Conservation (phyloP, 2,113 vertebrate species). For the Pterocles orientalis region DNA sequence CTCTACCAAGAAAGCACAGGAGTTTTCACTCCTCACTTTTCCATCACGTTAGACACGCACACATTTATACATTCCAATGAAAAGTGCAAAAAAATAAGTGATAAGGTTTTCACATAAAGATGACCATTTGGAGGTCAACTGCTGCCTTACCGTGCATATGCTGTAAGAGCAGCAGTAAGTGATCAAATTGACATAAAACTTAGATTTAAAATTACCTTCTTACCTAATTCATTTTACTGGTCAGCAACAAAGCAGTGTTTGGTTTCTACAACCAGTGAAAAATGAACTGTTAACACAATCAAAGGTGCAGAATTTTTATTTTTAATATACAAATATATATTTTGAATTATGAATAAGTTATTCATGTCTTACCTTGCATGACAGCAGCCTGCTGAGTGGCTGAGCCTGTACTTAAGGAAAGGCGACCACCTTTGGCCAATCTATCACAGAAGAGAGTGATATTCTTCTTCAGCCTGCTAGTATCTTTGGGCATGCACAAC, state of each 20-base stretch:
- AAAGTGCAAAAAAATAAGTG: not conserved
- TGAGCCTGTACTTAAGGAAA: conserved; percentile 82
- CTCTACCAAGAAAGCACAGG: not conserved
- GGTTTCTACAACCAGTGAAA: not conserved
- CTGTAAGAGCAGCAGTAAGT: not conserved
- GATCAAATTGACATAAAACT: conserved; percentile 28
- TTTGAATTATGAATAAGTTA: not conserved
- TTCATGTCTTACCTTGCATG: conserved; percentile 80
- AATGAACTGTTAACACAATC: not conserved
- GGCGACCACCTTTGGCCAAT: conserved; percentile 89
- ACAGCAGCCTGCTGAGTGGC: conserved; percentile 73
- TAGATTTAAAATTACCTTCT: conserved; percentile 8
- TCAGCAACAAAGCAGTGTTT: not conserved
- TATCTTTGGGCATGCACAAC: conserved; percentile 87
- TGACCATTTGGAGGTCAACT: not conserved
- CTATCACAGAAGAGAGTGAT: conserved; percentile 92
- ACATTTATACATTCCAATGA: not conserved
- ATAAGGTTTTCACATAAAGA: not conserved
- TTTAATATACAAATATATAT: not conserved
- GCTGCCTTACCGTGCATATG: not conserved
- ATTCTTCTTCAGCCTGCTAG: conserved; percentile 89
- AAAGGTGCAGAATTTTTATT: not conserved
- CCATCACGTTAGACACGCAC: not conserved
- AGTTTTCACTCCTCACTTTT: not conserved
- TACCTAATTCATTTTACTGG: not conserved